These are phyloP conservation scores for Cheilosia urbana DNA, from an alignment of 2,888 invertebrate species.

Conservation along the genomic window DNA sequence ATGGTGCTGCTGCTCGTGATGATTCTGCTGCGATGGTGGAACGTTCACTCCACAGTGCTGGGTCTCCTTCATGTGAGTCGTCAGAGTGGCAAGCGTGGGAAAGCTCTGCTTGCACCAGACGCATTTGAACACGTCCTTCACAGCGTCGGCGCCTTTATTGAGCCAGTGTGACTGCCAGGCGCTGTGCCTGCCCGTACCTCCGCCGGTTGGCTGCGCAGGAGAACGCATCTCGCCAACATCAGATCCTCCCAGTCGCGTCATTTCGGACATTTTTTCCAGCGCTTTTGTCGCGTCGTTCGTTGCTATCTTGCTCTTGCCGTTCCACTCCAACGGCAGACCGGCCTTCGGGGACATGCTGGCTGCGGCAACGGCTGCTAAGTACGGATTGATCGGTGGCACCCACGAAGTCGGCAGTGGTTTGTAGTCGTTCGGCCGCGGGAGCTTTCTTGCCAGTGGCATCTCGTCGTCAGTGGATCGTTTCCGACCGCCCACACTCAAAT, in stretches of 20 bases:
- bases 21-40: constrained; percentile 84
- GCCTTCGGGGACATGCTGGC: constrained; percentile 90
- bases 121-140: constrained; percentile 97
- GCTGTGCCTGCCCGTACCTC: constrained; percentile 88
- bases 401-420: constrained; percentile 89
- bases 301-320: constrained; percentile 91
- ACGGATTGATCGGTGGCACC: constrained; percentile 92
- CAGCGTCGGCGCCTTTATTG: constrained; percentile 97
- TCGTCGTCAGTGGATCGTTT: constrained; percentile 89
- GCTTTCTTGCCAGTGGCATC: constrained; percentile 87
- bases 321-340: constrained; percentile 87
- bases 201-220: constrained; percentile 68
- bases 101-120: constrained; percentile 99
- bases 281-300: constrained; percentile 94
- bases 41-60: constrained; percentile 97
- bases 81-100: constrained; percentile 95
- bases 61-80: constrained; percentile 99
- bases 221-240: constrained; percentile 84
- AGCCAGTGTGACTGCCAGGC: constrained; percentile 99
- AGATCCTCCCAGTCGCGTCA: constrained; percentile 90
- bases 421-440: constrained; percentile 88
- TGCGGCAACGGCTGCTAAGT: constrained; percentile 91
- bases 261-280: constrained; percentile 95
- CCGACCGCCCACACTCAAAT: constrained; percentile 91
- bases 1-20: constrained; percentile 59